phyloP scores from a whole-genome alignment of 2,888 invertebrate species.

The Agriopis marginaria region DNA sequence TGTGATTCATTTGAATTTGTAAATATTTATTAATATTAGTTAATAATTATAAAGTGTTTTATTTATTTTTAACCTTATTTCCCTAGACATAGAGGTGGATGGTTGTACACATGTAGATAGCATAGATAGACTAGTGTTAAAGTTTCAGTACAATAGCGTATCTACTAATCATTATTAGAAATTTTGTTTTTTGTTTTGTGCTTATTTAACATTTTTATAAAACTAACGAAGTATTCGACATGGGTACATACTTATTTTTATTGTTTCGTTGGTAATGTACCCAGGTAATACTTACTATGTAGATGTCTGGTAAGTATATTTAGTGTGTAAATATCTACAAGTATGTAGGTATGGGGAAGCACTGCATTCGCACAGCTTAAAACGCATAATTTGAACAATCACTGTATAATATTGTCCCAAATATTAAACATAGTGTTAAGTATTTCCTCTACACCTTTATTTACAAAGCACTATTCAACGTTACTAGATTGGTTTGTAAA shows the following conservation, averaged over 20 bases:
- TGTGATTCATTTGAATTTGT: conserved; percentile 23
- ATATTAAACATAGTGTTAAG: background rate
- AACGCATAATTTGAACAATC: background rate
- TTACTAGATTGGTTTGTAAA: too few relatives aligned
- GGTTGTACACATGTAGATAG: conserved; percentile 37
- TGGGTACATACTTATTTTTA: too few relatives aligned
- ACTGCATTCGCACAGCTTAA: conserved; percentile 1
- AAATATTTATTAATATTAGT: conserved; percentile 42
- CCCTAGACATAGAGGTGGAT: conserved; percentile 44
- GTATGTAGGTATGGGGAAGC: background rate
- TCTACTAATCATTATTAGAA: background rate
- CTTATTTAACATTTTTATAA: background rate
- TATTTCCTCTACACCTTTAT: background rate
- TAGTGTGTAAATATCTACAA: background rate
- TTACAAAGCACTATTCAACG: too few relatives aligned
- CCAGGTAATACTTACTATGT: background rate
- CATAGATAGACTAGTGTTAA: background rate
- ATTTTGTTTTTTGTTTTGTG: background rate
- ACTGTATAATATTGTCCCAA: background rate
- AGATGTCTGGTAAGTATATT: background rate
- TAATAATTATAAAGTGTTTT: conserved; percentile 38
- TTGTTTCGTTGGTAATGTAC: too few relatives aligned
- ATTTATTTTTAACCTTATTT: conserved; percentile 46
- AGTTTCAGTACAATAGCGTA: background rate
- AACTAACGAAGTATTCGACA: too few relatives aligned